phyloP scores from a whole-genome alignment of 2,113 vertebrate species.

The Coptodon rendalli region DNA sequence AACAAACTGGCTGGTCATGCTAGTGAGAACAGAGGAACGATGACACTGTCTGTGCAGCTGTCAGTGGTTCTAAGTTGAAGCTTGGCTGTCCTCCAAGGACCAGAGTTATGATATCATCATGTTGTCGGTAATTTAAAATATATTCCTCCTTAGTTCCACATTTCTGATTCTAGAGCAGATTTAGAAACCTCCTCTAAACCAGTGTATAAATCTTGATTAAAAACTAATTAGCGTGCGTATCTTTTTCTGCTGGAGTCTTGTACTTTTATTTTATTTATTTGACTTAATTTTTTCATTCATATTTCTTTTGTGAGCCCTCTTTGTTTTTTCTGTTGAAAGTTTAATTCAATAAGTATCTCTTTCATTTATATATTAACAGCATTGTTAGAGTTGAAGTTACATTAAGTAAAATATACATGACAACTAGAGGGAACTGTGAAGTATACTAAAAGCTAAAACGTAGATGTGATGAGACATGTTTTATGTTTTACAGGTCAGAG shows the following conservation, averaged over 20 bases:
- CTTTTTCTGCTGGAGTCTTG: not conserved
- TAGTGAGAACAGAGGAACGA: not conserved
- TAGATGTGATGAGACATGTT: not conserved
- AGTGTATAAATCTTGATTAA: not conserved
- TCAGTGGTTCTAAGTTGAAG: not conserved
- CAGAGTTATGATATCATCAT: not conserved
- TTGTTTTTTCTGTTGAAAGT: not conserved
- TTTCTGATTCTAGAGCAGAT: not conserved
- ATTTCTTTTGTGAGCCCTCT: not conserved
- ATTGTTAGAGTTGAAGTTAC: not conserved
- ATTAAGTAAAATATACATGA: not conserved
- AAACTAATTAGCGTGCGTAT: not conserved
- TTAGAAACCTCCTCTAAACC: not conserved
- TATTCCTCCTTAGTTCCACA: not conserved
- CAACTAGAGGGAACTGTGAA: not conserved
- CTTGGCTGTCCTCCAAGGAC: not conserved
- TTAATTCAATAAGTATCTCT: fast-evolving
- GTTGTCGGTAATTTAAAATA: not conserved
- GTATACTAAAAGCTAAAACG: not conserved
- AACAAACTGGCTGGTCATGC: not conserved
- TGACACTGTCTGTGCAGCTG: not conserved
- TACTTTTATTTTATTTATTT: not conserved
- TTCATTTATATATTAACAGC: not conserved
- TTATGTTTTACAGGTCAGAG: not conserved
- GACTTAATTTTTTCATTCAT: not conserved